Percentiles rank a stretch among this genome's conserved stretches.
These are phyloP conservation scores for Chelonus insularis DNA, from an alignment of 1,140 invertebrate genomes.

Conservation along the genomic window DNA sequence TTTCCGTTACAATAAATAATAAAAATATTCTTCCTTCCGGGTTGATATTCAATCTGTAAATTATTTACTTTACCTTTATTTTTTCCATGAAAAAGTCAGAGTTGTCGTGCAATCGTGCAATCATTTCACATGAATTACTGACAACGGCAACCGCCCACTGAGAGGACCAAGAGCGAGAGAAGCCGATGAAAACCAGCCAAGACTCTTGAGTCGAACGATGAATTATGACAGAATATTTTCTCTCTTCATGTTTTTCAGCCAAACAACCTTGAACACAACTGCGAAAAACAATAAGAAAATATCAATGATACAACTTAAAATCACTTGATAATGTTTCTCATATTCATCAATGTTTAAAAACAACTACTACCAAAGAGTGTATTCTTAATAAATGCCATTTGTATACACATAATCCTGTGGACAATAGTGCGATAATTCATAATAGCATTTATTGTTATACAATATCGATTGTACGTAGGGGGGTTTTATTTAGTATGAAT, in stretches of 20 bases:
- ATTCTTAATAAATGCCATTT: neutral
- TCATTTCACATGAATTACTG: constrained; percentile 30
- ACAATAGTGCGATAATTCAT: constrained; percentile 49
- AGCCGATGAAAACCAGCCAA: constrained; percentile 24
- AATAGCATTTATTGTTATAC: constrained; percentile 44
- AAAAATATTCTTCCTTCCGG: too few relatives aligned
- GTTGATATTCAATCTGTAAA: neutral
- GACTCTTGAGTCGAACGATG: constrained; percentile 12
- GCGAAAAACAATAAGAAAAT: neutral
- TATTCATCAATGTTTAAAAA: too few relatives aligned
- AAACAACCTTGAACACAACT: constrained; percentile 14
- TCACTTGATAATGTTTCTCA: too few relatives aligned
- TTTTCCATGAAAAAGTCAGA: neutral
- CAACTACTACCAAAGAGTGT: too few relatives aligned
- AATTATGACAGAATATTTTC: constrained; percentile 11
- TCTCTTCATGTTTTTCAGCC: constrained; percentile 13
- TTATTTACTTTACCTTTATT: constrained; percentile 25
- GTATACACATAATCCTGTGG: constrained; percentile 16
- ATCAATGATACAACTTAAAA: too few relatives aligned
- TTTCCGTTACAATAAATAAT: too few relatives aligned
- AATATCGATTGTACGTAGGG: constrained; percentile 38
- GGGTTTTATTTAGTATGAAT: constrained; percentile 38
- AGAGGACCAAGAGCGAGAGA: constrained; percentile 19
- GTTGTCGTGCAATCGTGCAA: constrained; percentile 28
- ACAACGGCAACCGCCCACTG: constrained; percentile 28